Percentiles rank a stretch among this genome's conserved stretches.
These are phyloP conservation scores for Trachythela sp. DNA, from an alignment of 64 coral and sea anemone genomes.

Conservation along the genomic window DNA sequence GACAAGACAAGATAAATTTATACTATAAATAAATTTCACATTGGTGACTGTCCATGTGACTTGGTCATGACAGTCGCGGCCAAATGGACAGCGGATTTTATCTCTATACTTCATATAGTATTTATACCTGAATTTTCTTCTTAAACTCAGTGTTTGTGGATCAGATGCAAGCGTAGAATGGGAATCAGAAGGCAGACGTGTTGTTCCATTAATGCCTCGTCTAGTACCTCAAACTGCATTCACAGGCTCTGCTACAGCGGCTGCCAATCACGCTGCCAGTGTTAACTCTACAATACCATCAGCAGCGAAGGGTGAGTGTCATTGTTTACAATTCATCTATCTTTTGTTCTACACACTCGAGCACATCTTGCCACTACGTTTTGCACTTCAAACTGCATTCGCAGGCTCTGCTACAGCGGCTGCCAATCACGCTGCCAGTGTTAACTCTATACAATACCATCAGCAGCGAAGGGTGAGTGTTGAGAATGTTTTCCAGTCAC, in stretches of 20 bases:
- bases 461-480: neutral
- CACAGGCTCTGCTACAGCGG: slow-evolving; percentile 82
- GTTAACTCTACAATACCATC: neutral
- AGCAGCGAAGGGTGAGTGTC: neutral
- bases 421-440: slow-evolving; percentile 74
- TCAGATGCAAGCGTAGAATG: slow-evolving; percentile 86
- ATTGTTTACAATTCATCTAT: neutral
- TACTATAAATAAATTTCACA: too few species aligned
- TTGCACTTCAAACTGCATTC: slow-evolving; percentile 88
- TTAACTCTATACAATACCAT: neutral
- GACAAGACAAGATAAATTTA: too few species aligned
- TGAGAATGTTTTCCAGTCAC: too few species aligned
- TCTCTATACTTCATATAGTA: too few species aligned
- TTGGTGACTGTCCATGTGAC: too few species aligned
- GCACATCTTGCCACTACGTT: too few species aligned
- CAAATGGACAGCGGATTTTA: too few species aligned
- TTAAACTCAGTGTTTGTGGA: slow-evolving; percentile 71
- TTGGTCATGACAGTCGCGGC: too few species aligned
- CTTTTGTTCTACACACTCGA: too few species aligned
- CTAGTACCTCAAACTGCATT: slow-evolving; percentile 95
- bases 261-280: slow-evolving; percentile 79
- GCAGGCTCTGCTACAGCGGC: slow-evolving; percentile 86
- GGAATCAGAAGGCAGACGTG: slow-evolving; percentile 89
- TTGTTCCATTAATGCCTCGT: slow-evolving; percentile 95
- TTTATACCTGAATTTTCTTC: neutral